Evolutionary conservation across 2,797 vertebrate species (phyloP).

Genomic region (Cyclopterus lumpus): DNA sequence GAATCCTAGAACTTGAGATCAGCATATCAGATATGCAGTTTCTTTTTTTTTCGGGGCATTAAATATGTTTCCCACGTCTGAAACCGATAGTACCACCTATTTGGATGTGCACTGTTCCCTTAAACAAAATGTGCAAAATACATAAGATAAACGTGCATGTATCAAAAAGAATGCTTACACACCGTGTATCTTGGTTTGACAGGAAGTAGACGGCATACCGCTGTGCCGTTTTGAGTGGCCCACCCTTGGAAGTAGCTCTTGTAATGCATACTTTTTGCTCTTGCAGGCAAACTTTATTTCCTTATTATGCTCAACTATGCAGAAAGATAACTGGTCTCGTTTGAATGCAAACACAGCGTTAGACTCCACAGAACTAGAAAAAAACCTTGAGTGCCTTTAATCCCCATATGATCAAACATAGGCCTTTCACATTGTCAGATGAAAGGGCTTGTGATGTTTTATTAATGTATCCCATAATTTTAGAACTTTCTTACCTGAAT

Average conservation of each 20-base stretch:
- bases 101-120: neutral
- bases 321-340: neutral
- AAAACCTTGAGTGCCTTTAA: conserved; percentile 1
- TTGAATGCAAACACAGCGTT: conserved; percentile 27
- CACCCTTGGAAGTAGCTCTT: conserved; percentile 3
- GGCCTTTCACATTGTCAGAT: neutral
- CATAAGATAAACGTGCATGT: conserved; percentile 41
- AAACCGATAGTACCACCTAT: conserved; percentile 62
- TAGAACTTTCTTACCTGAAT: neutral
- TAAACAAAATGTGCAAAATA: conserved; percentile 40
- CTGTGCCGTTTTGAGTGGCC: neutral
- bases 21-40: conserved; percentile 79
- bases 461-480: neutral
- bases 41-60: conserved; percentile 51
- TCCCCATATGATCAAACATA: neutral
- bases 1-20: conserved; percentile 69
- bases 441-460: too few species aligned
- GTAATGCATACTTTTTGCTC: conserved; percentile 31
- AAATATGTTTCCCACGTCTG: conserved; percentile 63
- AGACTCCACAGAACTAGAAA: neutral
- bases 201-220: neutral
- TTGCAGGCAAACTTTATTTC: conserved; percentile 13
- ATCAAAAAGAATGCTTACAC: conserved; percentile 45
- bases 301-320: too few species aligned
- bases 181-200: conserved; percentile 30